Evolutionary conservation across 2,797 vertebrate genomes (phyloP).

Genomic region (Rhinogobio ventralis): DNA sequence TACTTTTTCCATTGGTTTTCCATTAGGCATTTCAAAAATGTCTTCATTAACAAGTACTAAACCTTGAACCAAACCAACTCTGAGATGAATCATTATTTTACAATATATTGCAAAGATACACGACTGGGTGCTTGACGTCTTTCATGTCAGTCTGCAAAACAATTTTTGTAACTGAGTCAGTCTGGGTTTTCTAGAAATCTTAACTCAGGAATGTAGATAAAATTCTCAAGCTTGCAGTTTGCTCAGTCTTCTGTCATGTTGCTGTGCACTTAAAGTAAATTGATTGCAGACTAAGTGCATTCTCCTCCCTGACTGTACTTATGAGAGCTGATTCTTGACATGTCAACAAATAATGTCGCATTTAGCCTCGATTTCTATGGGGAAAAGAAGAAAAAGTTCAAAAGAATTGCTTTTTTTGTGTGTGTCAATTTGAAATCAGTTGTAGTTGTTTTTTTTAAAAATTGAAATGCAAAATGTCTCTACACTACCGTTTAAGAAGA

Average conservation of each 20-base stretch:
- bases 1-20: not conserved
- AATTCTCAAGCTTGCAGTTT: not conserved
- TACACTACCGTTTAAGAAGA: not conserved
- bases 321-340: not conserved
- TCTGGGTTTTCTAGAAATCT: not conserved
- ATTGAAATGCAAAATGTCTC: not conserved
- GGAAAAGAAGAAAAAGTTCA: not conserved
- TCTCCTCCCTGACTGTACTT: not conserved
- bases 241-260: not conserved
- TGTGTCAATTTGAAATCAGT: not conserved
- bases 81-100: not conserved
- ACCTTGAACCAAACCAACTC: not conserved
- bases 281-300: not conserved
- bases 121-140: not conserved
- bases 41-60: not conserved
- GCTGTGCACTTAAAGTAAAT: not conserved
- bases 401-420: too few relatives aligned
- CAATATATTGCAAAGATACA: not conserved
- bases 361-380: not conserved
- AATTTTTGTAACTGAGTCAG: not conserved
- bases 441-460: not conserved
- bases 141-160: not conserved
- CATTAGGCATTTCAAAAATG: conserved; percentile 4
- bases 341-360: not conserved
- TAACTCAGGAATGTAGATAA: not conserved